Conservation (phyloP, 2,113 vertebrate species). For the Tichodroma muraria region DNA sequence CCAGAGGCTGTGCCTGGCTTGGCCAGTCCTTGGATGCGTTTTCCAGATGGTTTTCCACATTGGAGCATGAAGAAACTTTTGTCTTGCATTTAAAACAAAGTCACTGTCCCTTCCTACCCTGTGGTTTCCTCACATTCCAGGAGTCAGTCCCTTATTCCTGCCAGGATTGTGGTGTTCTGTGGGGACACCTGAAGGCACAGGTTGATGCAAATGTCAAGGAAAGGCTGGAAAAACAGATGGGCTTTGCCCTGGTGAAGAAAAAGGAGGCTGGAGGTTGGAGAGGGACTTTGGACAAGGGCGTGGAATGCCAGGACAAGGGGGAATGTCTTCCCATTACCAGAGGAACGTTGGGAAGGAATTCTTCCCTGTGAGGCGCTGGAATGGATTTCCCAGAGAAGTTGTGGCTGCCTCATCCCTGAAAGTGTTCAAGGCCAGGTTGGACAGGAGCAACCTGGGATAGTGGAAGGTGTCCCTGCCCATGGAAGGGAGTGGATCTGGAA, state of each 20-base stretch:
- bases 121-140: accelerated
- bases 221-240: not conserved
- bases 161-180: not conserved
- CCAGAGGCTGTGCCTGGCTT: not conserved
- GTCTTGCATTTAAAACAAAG: not conserved
- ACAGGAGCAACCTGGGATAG: not conserved
- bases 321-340: not conserved
- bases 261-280: not conserved
- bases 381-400: not conserved
- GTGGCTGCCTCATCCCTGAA: not conserved
- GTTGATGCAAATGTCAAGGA: not conserved
- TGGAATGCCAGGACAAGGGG: not conserved
- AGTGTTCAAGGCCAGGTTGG: not conserved
- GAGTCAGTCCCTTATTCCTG: not conserved
- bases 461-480: not conserved
- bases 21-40: not conserved
- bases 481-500: not conserved
- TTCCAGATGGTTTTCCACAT: not conserved
- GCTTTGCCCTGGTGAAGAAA: not conserved
- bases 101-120: not conserved
- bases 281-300: not conserved
- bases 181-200: not conserved
- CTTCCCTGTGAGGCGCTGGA: not conserved
- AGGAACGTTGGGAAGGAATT: not conserved
- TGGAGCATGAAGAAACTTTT: not conserved